Conservation (phyloP, 2,113 vertebrate genomes). For the Haemorhous mexicanus region DNA sequence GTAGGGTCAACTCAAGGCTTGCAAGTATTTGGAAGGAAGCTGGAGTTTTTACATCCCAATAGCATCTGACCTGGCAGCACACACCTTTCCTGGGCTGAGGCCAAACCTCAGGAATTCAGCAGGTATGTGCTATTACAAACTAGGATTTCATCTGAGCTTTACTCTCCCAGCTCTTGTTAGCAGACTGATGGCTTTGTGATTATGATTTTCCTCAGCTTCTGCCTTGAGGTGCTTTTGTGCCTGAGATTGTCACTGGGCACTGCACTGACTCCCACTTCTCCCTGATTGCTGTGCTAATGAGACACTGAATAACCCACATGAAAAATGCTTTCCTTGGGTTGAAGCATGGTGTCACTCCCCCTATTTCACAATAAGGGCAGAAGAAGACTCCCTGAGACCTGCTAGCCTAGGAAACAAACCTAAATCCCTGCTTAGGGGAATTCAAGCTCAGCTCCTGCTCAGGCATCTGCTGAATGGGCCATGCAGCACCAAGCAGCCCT, state of each 20-base stretch:
- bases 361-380: neutral
- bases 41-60: neutral
- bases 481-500: neutral
- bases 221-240: neutral
- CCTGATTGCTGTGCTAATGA: neutral
- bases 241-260: neutral
- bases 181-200: neutral
- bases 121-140: neutral
- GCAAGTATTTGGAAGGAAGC: neutral
- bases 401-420: neutral
- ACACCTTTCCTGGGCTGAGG: neutral
- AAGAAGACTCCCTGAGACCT: neutral
- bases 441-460: neutral
- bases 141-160: neutral
- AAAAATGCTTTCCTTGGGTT: neutral
- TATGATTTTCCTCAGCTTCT: neutral
- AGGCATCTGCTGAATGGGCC: fast-evolving
- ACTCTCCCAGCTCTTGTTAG: neutral
- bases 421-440: neutral
- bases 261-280: fast-evolving
- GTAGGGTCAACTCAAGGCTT: neutral
- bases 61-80: neutral
- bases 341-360: neutral
- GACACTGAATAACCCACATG: neutral
- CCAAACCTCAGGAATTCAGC: neutral